Percentiles rank a stretch among this genome's conserved stretches.
Evolutionary conservation across 2,888 invertebrate species (phyloP).

Genomic region (Caenorhabditis becei): DNA sequence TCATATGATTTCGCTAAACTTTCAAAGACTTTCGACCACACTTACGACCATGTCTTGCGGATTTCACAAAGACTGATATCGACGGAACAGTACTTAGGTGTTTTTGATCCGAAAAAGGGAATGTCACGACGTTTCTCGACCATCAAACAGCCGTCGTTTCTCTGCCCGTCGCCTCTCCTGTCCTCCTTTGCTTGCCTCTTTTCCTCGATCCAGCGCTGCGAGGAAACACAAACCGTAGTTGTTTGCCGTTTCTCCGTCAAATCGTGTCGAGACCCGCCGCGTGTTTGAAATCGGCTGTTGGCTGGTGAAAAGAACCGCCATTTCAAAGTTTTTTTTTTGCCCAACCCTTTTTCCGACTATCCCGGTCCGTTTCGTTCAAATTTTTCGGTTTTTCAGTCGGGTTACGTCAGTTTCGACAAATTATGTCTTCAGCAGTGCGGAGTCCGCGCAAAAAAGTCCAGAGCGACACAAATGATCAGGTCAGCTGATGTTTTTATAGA

Average conservation of each 20-base stretch:
- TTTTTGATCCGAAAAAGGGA: slow-evolving; percentile 39
- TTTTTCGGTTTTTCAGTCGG: background rate
- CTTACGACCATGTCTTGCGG: background rate
- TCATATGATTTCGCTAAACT: background rate
- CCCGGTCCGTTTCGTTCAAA: slow-evolving; percentile 6
- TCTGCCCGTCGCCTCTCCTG: slow-evolving; percentile 4
- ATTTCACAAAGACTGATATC: background rate
- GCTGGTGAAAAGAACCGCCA: slow-evolving; percentile 40
- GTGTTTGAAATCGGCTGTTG: slow-evolving; percentile 50
- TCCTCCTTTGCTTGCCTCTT: slow-evolving; percentile 14
- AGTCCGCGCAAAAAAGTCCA: slow-evolving; percentile 55
- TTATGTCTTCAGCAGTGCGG: slow-evolving; percentile 55
- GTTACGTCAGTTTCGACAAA: background rate
- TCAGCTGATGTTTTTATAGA: slow-evolving; percentile 22
- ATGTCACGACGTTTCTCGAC: slow-evolving; percentile 43
- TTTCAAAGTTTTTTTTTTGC: slow-evolving; percentile 60
- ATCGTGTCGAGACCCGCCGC: slow-evolving; percentile 52
- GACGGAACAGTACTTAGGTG: background rate
- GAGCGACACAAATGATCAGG: slow-evolving; percentile 33
- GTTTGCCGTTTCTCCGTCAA: slow-evolving; percentile 1
- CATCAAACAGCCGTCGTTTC: slow-evolving; percentile 12
- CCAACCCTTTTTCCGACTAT: background rate
- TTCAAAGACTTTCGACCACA: background rate
- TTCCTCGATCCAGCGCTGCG: slow-evolving; percentile 1
- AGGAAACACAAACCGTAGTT: slow-evolving; percentile 9